Evolutionary conservation across 1,140 invertebrate species (phyloP).

Genomic region (Rhysida immarginata): DNA sequence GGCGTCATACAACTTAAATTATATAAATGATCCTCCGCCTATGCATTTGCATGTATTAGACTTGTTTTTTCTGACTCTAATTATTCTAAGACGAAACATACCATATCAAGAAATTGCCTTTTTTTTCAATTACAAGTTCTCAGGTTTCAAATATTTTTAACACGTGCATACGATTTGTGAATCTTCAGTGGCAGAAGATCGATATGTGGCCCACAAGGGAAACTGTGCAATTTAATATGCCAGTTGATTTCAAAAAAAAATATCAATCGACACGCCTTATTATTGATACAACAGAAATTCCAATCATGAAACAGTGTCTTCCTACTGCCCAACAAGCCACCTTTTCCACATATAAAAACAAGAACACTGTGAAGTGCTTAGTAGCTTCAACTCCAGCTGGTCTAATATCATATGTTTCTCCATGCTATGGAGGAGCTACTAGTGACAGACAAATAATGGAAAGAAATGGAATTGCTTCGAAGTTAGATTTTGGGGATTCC

Average conservation of each 20-base stretch:
- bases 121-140: constrained; percentile 18
- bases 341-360: constrained; percentile 22
- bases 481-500: constrained; percentile 25
- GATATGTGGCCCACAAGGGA: constrained; percentile 20
- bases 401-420: constrained; percentile 28
- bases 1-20: neutral
- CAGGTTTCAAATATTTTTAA: constrained; percentile 19
- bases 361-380: constrained; percentile 17
- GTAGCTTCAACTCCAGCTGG: constrained; percentile 20
- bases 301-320: constrained; percentile 15
- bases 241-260: constrained; percentile 18
- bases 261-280: constrained; percentile 21
- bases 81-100: neutral
- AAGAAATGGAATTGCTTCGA: constrained; percentile 19
- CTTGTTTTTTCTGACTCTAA: neutral
- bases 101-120: constrained; percentile 17
- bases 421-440: constrained; percentile 25
- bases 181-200: constrained; percentile 17
- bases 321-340: constrained; percentile 21
- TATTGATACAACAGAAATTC: constrained; percentile 22
- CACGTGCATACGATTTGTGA: constrained; percentile 21
- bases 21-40: neutral
- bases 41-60: neutral
- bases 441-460: constrained; percentile 26
- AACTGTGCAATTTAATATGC: constrained; percentile 18